These are phyloP conservation scores for Coregonus ussuriensis DNA, from an alignment of 2,797 vertebrate genomes.

Conservation along the genomic window DNA sequence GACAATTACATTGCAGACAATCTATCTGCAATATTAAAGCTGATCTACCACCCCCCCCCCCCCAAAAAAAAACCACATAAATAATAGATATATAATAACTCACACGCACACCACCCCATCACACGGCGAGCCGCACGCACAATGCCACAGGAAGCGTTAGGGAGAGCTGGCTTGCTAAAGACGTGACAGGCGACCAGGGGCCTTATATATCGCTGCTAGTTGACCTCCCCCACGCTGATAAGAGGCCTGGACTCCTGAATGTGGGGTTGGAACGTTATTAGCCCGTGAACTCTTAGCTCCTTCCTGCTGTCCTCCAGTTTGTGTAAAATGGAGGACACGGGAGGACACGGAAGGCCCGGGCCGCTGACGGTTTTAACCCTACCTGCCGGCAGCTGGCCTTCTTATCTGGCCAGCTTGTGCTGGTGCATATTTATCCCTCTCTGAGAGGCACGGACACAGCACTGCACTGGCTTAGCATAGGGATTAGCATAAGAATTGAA, in stretches of 20 bases:
- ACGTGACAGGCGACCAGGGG: conserved; percentile 6
- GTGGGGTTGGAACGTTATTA: background rate
- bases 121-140: background rate
- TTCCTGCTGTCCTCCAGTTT: background rate
- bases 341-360: conserved; percentile 11
- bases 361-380: conserved; percentile 23
- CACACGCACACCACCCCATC: background rate
- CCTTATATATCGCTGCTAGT: background rate
- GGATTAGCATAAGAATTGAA: conserved; percentile 51
- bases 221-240: background rate
- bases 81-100: too few species aligned
- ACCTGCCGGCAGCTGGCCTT: conserved; percentile 30
- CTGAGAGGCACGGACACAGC: conserved; percentile 25
- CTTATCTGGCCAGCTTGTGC: conserved; percentile 49
- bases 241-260: background rate
- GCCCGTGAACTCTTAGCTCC: background rate
- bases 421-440: conserved; percentile 52
- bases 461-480: conserved; percentile 44
- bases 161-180: conserved; percentile 4
- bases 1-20: too few species aligned
- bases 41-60: too few species aligned
- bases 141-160: background rate
- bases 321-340: background rate
- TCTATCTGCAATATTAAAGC: too few species aligned
- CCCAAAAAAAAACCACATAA: too few species aligned